Percentiles rank a stretch among this genome's conserved stretches.
Conservation (phyloP, 1,140 invertebrate species). For the Cydia splendana region DNA sequence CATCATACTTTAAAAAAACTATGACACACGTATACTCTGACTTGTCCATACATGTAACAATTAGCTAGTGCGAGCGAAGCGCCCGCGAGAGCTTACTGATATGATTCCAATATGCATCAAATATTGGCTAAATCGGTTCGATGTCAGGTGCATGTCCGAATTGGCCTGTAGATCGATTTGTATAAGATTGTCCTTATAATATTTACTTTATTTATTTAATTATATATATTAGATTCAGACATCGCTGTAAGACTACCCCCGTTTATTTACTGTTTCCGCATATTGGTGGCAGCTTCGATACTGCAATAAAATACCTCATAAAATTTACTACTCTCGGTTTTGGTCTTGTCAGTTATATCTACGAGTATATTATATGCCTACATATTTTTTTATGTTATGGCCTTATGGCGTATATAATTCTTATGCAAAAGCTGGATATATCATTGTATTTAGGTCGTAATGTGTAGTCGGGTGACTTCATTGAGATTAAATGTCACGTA, state of each 20-base stretch:
- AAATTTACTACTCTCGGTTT: slow-evolving; percentile 8
- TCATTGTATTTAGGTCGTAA: neutral
- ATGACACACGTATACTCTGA: no score
- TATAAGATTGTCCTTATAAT: no score
- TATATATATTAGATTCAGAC: neutral
- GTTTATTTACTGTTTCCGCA: neutral
- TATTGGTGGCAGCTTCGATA: slow-evolving; percentile 10
- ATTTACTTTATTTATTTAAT: neutral
- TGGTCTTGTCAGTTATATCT: neutral
- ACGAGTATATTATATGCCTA: neutral
- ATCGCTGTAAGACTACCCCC: neutral
- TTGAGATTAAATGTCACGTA: no score
- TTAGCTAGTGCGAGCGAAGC: no score
- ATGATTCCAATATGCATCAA: no score
- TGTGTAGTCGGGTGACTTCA: no score
- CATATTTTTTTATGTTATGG: slow-evolving; percentile 12
- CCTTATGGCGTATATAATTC: neutral
- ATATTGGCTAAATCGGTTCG: no score
- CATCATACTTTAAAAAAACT: no score
- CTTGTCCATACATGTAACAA: no score
- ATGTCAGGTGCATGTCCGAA: no score
- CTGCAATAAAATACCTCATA: neutral
- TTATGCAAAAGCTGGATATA: neutral
- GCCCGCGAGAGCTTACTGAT: no score
- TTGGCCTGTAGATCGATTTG: no score